phyloP scores from a whole-genome alignment of 2,888 invertebrate species.

The Leptinotarsa peninsularis region DNA sequence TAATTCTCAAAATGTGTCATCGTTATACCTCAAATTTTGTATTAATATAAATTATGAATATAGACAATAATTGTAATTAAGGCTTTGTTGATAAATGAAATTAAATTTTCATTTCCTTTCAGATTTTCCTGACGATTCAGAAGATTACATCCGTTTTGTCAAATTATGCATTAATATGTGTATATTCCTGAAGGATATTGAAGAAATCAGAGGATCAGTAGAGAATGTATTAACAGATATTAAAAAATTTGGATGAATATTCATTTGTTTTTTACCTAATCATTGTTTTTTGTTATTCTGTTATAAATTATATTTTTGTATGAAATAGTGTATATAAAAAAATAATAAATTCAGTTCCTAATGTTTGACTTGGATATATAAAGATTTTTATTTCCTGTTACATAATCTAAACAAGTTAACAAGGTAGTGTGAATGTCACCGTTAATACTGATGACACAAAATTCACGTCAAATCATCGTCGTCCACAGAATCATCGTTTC shows the following conservation, averaged over 20 bases:
- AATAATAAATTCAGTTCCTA: constrained; percentile 18
- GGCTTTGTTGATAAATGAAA: no score
- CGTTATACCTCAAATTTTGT: no score
- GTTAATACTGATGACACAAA: constrained; percentile 25
- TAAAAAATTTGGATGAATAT: constrained; percentile 36
- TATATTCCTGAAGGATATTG: constrained; percentile 55
- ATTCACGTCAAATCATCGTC: constrained; percentile 65
- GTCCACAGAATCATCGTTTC: constrained; percentile 68
- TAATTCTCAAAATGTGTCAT: no score
- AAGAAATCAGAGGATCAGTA: constrained; percentile 43
- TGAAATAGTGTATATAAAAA: constrained; percentile 2
- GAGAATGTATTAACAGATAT: constrained; percentile 49
- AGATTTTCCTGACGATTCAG: constrained; percentile 52
- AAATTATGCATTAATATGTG: constrained; percentile 51
- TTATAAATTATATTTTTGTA: constrained; percentile 17
- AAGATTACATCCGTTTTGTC: constrained; percentile 48
- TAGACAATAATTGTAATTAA: no score
- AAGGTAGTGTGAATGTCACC: constrained; percentile 30
- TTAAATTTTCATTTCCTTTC: constrained; percentile 39
- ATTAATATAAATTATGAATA: no score
- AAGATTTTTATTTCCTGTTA: constrained; percentile 37
- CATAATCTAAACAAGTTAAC: constrained; percentile 46
- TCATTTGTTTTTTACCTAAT: constrained; percentile 13
- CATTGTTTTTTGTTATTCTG: neutral
- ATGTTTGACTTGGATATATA: constrained; percentile 33